Conservation (phyloP, 2,888 invertebrate genomes). For the Antheraea assamensis region DNA sequence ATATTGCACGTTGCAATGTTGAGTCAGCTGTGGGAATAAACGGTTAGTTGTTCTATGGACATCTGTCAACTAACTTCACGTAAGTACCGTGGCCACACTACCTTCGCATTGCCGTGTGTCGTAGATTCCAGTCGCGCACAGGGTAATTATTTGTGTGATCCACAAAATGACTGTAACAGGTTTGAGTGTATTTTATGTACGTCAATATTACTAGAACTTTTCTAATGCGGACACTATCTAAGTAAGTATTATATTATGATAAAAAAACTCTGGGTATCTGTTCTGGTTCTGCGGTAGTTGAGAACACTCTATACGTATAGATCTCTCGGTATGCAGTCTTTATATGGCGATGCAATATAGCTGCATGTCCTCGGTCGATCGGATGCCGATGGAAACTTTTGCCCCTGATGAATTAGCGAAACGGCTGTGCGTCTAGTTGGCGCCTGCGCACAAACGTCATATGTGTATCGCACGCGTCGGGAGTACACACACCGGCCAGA, state of each 20-base stretch:
- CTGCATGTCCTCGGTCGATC: not conserved
- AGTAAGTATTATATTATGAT: too few relatives aligned
- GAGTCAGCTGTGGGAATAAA: not conserved
- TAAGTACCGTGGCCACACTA: too few relatives aligned
- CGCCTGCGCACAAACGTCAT: constrained; percentile 43
- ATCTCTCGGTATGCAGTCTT: not conserved
- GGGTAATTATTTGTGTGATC: too few relatives aligned
- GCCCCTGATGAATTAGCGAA: constrained; percentile 79
- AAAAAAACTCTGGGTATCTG: not conserved
- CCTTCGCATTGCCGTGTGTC: too few relatives aligned
- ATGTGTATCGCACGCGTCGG: constrained; percentile 22
- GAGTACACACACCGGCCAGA: constrained; percentile 60
- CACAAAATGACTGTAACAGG: too few relatives aligned
- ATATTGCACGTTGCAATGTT: not conserved
- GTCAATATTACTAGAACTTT: too few relatives aligned
- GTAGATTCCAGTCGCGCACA: too few relatives aligned
- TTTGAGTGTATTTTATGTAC: too few relatives aligned
- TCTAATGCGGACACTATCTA: too few relatives aligned
- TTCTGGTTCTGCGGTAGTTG: not conserved
- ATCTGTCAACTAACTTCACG: not conserved
- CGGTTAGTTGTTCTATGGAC: not conserved
- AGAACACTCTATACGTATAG: not conserved
- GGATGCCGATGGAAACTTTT: constrained; percentile 31
- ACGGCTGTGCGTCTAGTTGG: constrained; percentile 64
- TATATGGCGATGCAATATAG: constrained; percentile 10